These are phyloP conservation scores for Apostichopus parvimensis DNA, from an alignment of 35 echinoderm and acorn worm genomes.

Conservation along the genomic window DNA sequence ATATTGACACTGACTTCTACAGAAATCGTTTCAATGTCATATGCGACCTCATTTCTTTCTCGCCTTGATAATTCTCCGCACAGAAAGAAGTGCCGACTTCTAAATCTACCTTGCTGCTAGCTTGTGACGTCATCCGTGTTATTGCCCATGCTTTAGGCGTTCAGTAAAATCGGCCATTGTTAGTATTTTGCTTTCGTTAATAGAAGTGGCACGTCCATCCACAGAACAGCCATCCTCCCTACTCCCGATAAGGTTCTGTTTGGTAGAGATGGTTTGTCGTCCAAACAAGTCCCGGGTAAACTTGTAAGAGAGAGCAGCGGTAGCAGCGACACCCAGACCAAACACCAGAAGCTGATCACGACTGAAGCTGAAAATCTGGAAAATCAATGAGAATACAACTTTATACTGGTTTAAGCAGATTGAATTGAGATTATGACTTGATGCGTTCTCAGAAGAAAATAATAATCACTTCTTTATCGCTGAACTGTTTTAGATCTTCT, in stretches of 20 bases:
- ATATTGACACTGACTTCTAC: neutral
- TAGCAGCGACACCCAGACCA: neutral
- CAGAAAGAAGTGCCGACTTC: neutral
- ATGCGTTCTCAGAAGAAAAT: neutral
- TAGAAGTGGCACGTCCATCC: neutral
- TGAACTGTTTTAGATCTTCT: too few species aligned
- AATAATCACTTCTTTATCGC: too few species aligned
- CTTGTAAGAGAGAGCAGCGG: constrained; percentile 15
- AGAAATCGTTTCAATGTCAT: neutral
- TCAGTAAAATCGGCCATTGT: neutral
- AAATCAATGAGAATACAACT: neutral
- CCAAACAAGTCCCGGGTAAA: neutral
- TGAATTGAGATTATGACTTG: neutral
- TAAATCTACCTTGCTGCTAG: neutral
- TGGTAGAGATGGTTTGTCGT: neutral
- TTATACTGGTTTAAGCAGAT: neutral
- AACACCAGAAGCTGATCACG: neutral
- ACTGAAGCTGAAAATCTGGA: neutral
- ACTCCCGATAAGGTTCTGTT: neutral
- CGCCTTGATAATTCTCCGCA: neutral
- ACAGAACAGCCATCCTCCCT: neutral
- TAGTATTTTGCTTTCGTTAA: neutral
- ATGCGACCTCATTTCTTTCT: neutral
- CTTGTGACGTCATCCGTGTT: neutral
- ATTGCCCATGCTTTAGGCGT: neutral